Base-by-base conservation (phyloP, 2,888 invertebrate species). In the Byasa hedistus region DNA sequence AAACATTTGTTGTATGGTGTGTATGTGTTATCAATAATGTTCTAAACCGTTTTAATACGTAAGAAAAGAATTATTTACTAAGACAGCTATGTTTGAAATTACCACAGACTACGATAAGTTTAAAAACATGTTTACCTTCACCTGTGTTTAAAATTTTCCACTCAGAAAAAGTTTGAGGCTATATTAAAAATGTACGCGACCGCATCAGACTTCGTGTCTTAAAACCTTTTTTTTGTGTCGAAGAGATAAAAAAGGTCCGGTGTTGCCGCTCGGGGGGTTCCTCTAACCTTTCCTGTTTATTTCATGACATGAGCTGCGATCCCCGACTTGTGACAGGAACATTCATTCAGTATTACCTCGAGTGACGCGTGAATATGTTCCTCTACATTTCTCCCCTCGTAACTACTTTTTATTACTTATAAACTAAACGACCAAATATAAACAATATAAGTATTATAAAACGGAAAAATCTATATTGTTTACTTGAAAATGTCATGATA, bases 191-290 rank as follows among this genome's bases (percentile, higher is more conserved):
- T 58, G 51, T 64, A 58, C 57, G 52, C 52, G 21, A 22, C 52
- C 22, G n/a, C 52, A 23, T 32, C 56, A 21, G 51, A 58, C 32
- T 58, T 54, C 52, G 54, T 36, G 39, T 36, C 54, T 64, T 64
- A 54, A 54, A 54, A 54, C 22, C 21, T 59, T 36, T 64, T 64
- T 65, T 59, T 60, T 57, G 61, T 54, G 19, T 32, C 23, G 61
- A 58, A 58, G 68, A 71, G 69, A 73, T 71, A 72, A 72, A 69
- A 65, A 71, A 71, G 70, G 66, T 68, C 70, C 39, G 69, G 55
- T 59, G 64, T 69, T 65, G 44, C 48, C 44, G 62, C 66, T 57
- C 44, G 61, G 36, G 39, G 55, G 58, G 61, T 52, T 65, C 65
- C 23, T 27, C 44, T 36, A 55, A 58, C 64, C 64, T 64, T 71